Evolutionary conservation across 2,888 invertebrate species (phyloP).

Genomic region (Trachelus troglodyta): DNA sequence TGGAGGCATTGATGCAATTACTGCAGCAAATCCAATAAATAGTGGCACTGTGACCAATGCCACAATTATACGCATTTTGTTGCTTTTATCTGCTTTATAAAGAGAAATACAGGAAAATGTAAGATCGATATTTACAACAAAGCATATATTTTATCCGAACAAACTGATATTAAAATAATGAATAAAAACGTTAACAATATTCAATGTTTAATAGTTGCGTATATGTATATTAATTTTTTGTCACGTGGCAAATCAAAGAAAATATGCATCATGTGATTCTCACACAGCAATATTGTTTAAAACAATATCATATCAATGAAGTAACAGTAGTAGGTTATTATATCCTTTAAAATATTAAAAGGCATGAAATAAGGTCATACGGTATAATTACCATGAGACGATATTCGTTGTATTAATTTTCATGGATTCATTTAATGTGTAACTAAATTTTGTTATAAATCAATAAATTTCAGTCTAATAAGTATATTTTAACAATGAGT

Average conservation of each 20-base stretch:
- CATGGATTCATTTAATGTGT: background rate
- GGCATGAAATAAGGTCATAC: background rate
- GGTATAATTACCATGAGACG: background rate
- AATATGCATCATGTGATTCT: background rate
- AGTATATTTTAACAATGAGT: background rate
- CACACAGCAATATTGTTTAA: background rate
- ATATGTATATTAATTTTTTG: background rate
- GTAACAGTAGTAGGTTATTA: background rate
- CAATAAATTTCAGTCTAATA: background rate
- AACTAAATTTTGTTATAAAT: background rate
- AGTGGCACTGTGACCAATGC: slow-evolving; percentile 16
- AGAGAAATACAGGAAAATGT: background rate
- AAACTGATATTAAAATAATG: background rate
- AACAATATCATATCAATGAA: background rate
- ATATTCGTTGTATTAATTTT: background rate
- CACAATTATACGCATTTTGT: slow-evolving; percentile 11
- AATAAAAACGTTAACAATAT: background rate
- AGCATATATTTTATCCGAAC: background rate
- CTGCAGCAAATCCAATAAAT: slow-evolving; percentile 13
- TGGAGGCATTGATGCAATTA: slow-evolving; percentile 23
- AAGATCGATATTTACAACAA: background rate
- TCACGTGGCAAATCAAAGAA: background rate
- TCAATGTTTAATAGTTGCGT: background rate
- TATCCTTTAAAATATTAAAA: background rate
- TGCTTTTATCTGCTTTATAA: background rate